Evolutionary conservation across 64 coral and sea anemone species (phyloP), one percentile per base, ranked within the genome.

Genomic region (Stylophora pistillata): DNA sequence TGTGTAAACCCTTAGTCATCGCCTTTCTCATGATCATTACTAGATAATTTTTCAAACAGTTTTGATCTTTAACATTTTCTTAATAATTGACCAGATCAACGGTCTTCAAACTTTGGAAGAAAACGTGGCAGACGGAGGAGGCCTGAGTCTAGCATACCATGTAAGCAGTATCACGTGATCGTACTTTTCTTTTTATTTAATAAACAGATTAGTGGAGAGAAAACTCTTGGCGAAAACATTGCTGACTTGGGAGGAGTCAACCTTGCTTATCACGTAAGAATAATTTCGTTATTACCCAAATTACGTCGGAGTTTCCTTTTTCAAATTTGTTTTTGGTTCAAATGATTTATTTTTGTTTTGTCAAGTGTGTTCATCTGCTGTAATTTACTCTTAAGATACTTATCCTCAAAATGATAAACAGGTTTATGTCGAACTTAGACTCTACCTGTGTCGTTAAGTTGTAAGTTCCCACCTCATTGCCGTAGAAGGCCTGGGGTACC

Each of bases 191-290:
- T 68, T 25, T 28, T 68, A 23, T 84, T 70, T 53, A 68, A 84
- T 69, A 21, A 34, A 53, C 72, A 98, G 96, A 86, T 95, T 26
- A 88, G 89, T 78, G 96, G 96, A 52, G 30, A 71, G 21, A 91
- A 98, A 90, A 98, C 96, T 21, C 87, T 98, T 30, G 97, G 97
- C n/a, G 97, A 99, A 33, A 99, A 99, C 78, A 99, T 99, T 41
- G 97, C 97, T 34, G 97, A 99, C 89, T 90, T 94, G 21, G 97
- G 97, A 52, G 97, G 97, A 74, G 87, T 99, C 6, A 99, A 99
- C 66, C 71, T 99, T 61, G 93, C 97, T 58, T 99, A 88, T 56
- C 93, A 87, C 20, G 97, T 99, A 87, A 93, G 97, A 87, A 47
- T 16, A 9, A 87, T 25, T 18, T 60, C 58, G 1, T 60, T 60